phyloP scores from a whole-genome alignment of 2,113 vertebrate genomes.

The Gallinago jamesoni region DNA sequence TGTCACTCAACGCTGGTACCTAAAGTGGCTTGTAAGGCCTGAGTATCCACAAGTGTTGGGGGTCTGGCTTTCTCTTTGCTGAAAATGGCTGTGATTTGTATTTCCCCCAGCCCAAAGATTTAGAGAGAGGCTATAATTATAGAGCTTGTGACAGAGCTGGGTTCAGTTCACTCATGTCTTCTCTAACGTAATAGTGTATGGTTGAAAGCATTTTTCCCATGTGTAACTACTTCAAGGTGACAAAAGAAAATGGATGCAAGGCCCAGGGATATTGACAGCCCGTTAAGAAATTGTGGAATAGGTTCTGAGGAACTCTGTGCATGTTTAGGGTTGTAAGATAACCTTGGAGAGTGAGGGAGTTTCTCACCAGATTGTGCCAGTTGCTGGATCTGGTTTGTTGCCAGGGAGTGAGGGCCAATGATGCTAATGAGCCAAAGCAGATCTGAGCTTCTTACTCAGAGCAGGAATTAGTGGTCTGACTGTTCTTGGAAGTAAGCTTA shows the following conservation, averaged over 20 bases:
- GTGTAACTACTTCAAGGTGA: background rate
- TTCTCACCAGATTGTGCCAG: background rate
- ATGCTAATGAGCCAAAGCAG: background rate
- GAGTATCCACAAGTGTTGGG: accelerated
- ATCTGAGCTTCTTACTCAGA: background rate
- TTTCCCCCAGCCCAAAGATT: background rate
- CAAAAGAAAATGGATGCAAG: background rate
- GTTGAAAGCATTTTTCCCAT: background rate
- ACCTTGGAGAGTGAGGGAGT: background rate
- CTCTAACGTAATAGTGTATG: background rate
- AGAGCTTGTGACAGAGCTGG: background rate
- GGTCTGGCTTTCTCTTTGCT: background rate
- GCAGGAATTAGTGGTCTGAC: background rate
- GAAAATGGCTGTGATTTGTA: background rate
- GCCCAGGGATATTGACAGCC: background rate
- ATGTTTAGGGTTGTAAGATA: background rate
- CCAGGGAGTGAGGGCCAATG: background rate
- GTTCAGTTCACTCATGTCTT: background rate
- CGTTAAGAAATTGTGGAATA: background rate
- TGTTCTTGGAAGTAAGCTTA: background rate
- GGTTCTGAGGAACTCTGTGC: background rate
- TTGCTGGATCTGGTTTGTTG: background rate
- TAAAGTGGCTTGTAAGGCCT: background rate
- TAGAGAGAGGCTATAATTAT: accelerated
- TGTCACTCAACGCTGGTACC: background rate